A percentile compares a stretch with the other conserved stretches of the same genome.
These are phyloP conservation scores for Ditylenchus weischeri DNA, from an alignment of 2,888 invertebrate species.

Conservation along the genomic window DNA sequence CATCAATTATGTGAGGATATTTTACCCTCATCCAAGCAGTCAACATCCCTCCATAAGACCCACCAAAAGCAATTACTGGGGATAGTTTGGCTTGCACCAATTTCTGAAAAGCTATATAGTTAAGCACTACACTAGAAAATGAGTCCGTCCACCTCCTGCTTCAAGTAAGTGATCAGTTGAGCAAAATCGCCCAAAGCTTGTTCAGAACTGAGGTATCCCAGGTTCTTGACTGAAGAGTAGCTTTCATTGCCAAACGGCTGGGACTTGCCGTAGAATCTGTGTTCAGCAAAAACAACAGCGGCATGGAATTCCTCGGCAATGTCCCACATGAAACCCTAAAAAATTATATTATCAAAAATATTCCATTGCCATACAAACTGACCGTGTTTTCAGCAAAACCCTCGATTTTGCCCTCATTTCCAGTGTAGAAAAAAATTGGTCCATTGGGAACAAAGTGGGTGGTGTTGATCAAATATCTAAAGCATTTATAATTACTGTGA, in stretches of 20 bases:
- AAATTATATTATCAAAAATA: constrained; percentile 14
- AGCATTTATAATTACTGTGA: not conserved
- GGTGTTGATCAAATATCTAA: constrained; percentile 75
- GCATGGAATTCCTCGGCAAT: constrained; percentile 77
- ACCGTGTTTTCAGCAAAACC: constrained; percentile 81
- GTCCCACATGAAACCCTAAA: constrained; percentile 85
- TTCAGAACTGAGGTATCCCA: constrained; percentile 75
- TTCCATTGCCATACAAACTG: not conserved
- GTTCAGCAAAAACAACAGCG: constrained; percentile 84
- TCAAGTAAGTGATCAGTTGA: constrained; percentile 72
- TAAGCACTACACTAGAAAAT: not conserved
- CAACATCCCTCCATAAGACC: constrained; percentile 96
- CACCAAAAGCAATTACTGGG: constrained; percentile 79
- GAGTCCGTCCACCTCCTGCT: constrained; percentile 49
- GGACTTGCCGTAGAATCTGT: constrained; percentile 88
- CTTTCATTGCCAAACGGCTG: constrained; percentile 77
- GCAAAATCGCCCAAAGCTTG: constrained; percentile 93
- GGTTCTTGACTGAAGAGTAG: constrained; percentile 40
- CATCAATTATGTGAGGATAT: constrained; percentile 82
- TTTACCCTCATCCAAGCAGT: constrained; percentile 92
- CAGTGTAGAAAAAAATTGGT: constrained; percentile 89
- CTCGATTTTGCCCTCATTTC: constrained; percentile 90
- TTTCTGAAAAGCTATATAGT: constrained; percentile 5
- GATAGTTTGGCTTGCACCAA: constrained; percentile 61
- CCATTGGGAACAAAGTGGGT: constrained; percentile 65